Evolutionary conservation across 2,113 vertebrate genomes (phyloP).

Genomic region (Australoheros scitulus): DNA sequence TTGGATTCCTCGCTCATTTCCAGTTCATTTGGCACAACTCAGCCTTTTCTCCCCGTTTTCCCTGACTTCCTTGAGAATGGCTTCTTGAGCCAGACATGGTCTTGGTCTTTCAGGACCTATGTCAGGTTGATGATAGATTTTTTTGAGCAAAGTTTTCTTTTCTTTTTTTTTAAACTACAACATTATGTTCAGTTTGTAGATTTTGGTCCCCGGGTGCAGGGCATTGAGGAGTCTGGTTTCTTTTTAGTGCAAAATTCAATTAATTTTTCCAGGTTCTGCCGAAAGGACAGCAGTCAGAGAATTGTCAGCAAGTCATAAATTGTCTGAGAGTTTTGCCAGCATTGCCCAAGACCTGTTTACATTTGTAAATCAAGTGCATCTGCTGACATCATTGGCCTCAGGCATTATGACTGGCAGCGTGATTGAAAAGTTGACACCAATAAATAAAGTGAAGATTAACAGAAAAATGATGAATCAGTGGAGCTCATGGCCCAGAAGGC

Average conservation of each 20-base stretch:
- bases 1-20: too few species aligned
- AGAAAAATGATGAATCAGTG: slow-evolving; percentile 45
- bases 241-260: neutral
- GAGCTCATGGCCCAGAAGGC: slow-evolving; percentile 28
- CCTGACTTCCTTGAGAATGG: too few species aligned
- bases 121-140: too few species aligned
- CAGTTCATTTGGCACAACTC: too few species aligned
- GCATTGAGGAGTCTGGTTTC: neutral
- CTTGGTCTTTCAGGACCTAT: too few species aligned
- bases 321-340: neutral
- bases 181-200: too few species aligned
- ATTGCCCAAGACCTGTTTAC: slow-evolving; percentile 33
- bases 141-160: too few species aligned
- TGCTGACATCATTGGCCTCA: slow-evolving; percentile 48
- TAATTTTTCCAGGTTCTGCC: neutral
- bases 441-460: slow-evolving; percentile 43
- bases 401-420: slow-evolving; percentile 42
- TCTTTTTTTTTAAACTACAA: too few species aligned
- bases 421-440: slow-evolving; percentile 28
- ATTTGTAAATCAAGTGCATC: slow-evolving; percentile 36
- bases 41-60: too few species aligned
- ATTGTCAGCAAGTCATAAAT: neutral
- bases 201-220: too few species aligned
- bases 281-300: neutral
- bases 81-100: too few species aligned